A percentile compares a stretch with the other conserved stretches of the same genome.
phyloP scores from a whole-genome alignment of 2,888 invertebrate genomes.

The Cremastobaeus sp. region DNA sequence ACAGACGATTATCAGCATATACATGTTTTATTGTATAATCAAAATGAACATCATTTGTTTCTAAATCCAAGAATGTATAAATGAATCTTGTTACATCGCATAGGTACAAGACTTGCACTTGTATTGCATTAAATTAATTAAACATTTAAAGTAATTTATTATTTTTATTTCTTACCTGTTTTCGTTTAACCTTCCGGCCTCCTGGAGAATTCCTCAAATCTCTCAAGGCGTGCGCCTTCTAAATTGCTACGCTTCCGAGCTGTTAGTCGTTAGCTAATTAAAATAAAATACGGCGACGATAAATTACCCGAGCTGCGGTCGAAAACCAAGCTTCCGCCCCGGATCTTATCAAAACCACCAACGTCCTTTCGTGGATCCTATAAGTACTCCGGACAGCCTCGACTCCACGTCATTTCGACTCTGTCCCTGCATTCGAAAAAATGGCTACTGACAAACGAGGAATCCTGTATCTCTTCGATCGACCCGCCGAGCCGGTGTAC shows the following conservation, averaged over 20 bases:
- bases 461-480: constrained; percentile 82
- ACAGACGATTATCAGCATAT: constrained; percentile 24
- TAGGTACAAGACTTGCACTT: constrained; percentile 38
- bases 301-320: constrained; percentile 20
- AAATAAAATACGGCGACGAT: background rate
- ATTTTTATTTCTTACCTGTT: too few relatives aligned
- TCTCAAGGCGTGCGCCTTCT: too few relatives aligned
- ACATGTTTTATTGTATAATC: constrained; percentile 42
- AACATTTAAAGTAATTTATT: background rate
- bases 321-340: constrained; percentile 10
- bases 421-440: constrained; percentile 24
- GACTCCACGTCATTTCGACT: constrained; percentile 33
- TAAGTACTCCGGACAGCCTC: constrained; percentile 18
- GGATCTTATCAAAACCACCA: constrained; percentile 43
- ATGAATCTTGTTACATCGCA: constrained; percentile 44
- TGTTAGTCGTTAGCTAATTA: too few relatives aligned
- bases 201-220: too few relatives aligned
- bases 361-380: constrained; percentile 31
- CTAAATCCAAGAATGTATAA: constrained; percentile 32
- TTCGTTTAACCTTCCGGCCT: too few relatives aligned
- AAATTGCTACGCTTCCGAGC: too few relatives aligned
- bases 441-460: constrained; percentile 54
- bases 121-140: constrained; percentile 32
- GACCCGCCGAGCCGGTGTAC: constrained; percentile 88
- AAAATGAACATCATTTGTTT: constrained; percentile 24